Evolutionary conservation across 2,888 invertebrate species (phyloP), one percentile per base, ranked within the genome.

Genomic region (Melanotus villosus): DNA sequence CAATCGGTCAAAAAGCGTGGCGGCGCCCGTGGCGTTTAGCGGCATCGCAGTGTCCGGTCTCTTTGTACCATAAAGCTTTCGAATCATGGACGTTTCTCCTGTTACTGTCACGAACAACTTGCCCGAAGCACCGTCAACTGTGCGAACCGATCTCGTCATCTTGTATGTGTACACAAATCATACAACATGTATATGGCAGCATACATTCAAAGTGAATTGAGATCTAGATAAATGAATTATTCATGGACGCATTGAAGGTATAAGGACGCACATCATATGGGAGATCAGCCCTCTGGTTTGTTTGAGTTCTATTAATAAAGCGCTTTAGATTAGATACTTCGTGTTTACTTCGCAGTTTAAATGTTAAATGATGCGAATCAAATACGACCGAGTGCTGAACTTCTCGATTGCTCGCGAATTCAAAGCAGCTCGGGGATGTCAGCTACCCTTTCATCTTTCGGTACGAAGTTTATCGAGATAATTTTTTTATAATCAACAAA

Each of bases 191-290:
- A 81, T 81, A 77, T 78, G 77, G 77, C 78, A 79, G 80, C 74
- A 80, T 77, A 81, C 79, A 82, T 80, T 81, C 81, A 82, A 83
- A 82, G 81, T 79, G 81, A 81, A 82, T 80, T 76, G 80, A 81
- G 80, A 81, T 80, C 76, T 78, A 80, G 81, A 82, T 81, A 80
- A 81, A 80, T 83, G 81, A 82, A 83, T 84, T 79, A 84, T 83
- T 82, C 82, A 84, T 82, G 74, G 73, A 73, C 70, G 76, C 77
- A 81, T 80, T 80, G 79, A 80, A 80, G 80, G 81, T 82, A 82
- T 65, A 70, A 80, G 81, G 82, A 80, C 79, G 77, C 75, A 70
- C 76, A 78, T 80, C 79, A 75, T 79, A 78, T 77, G 77, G 77
- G 76, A 77, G 77, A 77, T 76, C 76, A 73, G 78, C 80, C 80